phyloP scores from a whole-genome alignment of 1,140 invertebrate species.

The Cotesia chilonis region DNA sequence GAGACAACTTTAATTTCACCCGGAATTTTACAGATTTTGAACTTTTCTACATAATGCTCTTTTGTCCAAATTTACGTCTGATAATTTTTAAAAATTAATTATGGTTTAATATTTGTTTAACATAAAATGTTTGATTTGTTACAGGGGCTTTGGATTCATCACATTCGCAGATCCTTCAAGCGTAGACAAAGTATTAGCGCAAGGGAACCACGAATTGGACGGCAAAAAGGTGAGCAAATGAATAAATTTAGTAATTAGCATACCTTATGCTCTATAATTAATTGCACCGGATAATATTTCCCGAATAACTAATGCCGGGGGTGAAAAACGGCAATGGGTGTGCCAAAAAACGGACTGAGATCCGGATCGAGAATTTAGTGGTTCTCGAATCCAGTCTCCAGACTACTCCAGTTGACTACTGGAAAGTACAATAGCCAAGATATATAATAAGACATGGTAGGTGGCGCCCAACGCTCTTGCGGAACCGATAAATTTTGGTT shows the following conservation, averaged over 20 bases:
- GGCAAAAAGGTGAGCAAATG: constrained; percentile 87
- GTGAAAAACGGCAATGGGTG: too few relatives aligned
- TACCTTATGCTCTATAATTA: constrained; percentile 6
- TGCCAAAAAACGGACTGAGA: too few relatives aligned
- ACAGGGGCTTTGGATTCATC: constrained; percentile 97
- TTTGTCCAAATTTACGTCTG: too few relatives aligned
- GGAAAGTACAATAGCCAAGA: not conserved
- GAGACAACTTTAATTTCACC: not conserved
- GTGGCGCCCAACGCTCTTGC: constrained; percentile 48
- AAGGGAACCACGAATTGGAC: constrained; percentile 92
- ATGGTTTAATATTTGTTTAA: too few relatives aligned
- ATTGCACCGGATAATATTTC: too few relatives aligned
- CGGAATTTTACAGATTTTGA: not conserved
- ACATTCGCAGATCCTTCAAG: constrained; percentile 92
- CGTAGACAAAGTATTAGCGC: constrained; percentile 94
- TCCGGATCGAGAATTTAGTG: too few relatives aligned
- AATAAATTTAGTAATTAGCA: not conserved
- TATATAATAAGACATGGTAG: not conserved
- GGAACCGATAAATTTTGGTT: constrained; percentile 57
- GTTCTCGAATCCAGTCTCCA: too few relatives aligned
- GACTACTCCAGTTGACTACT: too few relatives aligned
- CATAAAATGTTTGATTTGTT: constrained; percentile 61
- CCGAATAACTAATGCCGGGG: too few relatives aligned
- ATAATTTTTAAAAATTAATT: too few relatives aligned
- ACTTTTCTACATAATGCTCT: too few relatives aligned